A percentile compares a stretch with the other conserved stretches of the same genome.
These are phyloP conservation scores for Buceros bicornis DNA, from an alignment of 2,797 vertebrate species.

Conservation along the genomic window DNA sequence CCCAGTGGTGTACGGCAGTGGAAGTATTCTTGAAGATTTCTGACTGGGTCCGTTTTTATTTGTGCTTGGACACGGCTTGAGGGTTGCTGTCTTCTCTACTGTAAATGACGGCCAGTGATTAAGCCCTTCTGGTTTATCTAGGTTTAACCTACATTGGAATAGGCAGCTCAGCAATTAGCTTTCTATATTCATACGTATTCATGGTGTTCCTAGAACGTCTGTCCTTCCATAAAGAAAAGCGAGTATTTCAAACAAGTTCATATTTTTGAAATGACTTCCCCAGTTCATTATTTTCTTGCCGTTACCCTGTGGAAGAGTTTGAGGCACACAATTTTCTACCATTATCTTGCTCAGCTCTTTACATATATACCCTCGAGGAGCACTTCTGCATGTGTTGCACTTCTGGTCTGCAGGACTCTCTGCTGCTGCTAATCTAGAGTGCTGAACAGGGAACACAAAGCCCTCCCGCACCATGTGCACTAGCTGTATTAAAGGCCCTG, in stretches of 20 bases:
- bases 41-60: background rate
- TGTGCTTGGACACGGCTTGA: background rate
- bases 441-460: background rate
- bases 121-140: background rate
- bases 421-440: background rate
- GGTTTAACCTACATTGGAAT: background rate
- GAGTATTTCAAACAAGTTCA: background rate
- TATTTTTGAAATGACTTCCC: background rate
- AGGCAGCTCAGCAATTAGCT: background rate
- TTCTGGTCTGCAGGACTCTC: background rate
- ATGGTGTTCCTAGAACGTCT: background rate
- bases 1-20: background rate
- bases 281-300: background rate
- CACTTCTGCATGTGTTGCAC: background rate
- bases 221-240: background rate
- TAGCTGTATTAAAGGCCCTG: background rate
- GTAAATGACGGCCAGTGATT: background rate
- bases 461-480: background rate
- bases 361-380: fast-evolving
- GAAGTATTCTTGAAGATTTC: background rate
- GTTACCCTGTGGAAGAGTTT: background rate
- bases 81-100: background rate
- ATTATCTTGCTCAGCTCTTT: background rate
- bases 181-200: background rate
- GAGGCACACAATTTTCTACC: background rate